A percentile compares a stretch with the other conserved stretches of the same genome.
Conservation (phyloP, 2,888 invertebrate genomes). For the Barypeithes pellucidus region DNA sequence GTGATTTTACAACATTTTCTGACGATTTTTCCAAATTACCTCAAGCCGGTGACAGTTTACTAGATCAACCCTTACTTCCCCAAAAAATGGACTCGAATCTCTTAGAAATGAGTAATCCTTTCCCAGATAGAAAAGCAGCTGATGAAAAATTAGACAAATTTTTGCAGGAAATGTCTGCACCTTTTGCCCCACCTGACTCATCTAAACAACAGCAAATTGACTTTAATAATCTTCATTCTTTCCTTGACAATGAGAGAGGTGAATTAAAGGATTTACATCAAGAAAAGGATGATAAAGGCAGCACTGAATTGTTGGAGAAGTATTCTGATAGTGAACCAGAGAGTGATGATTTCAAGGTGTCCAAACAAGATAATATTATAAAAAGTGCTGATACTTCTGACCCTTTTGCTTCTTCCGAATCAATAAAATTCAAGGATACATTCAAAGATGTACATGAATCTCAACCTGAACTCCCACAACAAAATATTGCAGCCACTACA, state of each 20-base stretch:
- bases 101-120: slow-evolving; percentile 67
- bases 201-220: slow-evolving; percentile 56
- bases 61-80: slow-evolving; percentile 53
- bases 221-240: slow-evolving; percentile 60
- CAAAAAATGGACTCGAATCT: slow-evolving; percentile 67
- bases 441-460: slow-evolving; percentile 37
- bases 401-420: background rate
- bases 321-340: slow-evolving; percentile 73
- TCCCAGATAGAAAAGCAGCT: slow-evolving; percentile 64
- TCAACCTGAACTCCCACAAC: slow-evolving; percentile 55
- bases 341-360: slow-evolving; percentile 68
- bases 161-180: slow-evolving; percentile 58
- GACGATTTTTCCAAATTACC: slow-evolving; percentile 21
- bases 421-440: slow-evolving; percentile 20
- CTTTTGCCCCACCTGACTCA: slow-evolving; percentile 54
- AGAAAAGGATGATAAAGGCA: slow-evolving; percentile 35
- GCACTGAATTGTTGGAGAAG: slow-evolving; percentile 71
- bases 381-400: slow-evolving; percentile 17
- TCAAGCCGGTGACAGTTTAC: slow-evolving; percentile 36
- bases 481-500: slow-evolving; percentile 17
- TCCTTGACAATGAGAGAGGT: slow-evolving; percentile 66
- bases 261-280: slow-evolving; percentile 45
- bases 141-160: slow-evolving; percentile 66
- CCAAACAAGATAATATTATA: slow-evolving; percentile 57
- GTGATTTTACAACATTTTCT: slow-evolving; percentile 63